phyloP scores from a whole-genome alignment of 2,797 vertebrate species.

The Epinephelus coioides region DNA sequence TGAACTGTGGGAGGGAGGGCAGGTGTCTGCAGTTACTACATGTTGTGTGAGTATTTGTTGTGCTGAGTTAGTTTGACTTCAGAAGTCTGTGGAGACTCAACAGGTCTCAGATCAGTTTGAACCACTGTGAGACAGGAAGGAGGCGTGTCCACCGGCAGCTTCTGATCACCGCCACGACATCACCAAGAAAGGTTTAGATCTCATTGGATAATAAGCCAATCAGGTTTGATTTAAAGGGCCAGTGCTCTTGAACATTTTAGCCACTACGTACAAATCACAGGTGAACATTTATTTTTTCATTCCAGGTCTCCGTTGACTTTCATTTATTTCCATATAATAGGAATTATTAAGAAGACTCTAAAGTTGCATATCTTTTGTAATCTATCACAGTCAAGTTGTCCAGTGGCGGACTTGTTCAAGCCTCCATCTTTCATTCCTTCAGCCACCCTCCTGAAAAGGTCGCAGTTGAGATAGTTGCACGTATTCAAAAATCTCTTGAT shows the following conservation, averaged over 20 bases:
- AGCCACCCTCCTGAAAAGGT: too few relatives aligned
- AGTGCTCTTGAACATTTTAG: background rate
- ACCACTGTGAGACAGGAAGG: slow-evolving; percentile 70
- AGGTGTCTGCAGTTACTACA: slow-evolving; percentile 35
- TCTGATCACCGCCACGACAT: background rate
- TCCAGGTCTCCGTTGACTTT: background rate
- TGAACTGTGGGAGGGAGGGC: slow-evolving; percentile 8
- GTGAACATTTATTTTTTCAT: background rate
- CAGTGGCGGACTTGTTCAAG: too few relatives aligned
- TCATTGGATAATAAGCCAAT: background rate
- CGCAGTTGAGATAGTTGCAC: too few relatives aligned
- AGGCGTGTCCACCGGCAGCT: slow-evolving; percentile 52
- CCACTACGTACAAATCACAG: background rate
- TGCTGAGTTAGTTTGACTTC: slow-evolving; percentile 39
- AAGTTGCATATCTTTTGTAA: background rate
- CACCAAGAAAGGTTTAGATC: background rate
- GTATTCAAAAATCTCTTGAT: too few relatives aligned
- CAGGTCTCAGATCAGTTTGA: slow-evolving; percentile 61
- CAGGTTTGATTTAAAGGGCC: background rate
- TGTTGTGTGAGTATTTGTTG: slow-evolving; percentile 41
- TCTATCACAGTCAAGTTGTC: background rate
- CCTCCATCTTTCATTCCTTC: too few relatives aligned
- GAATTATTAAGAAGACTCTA: too few relatives aligned
- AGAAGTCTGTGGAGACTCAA: slow-evolving; percentile 43
- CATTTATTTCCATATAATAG: background rate